Base-by-base conservation (phyloP, 2,888 invertebrate genomes). In the Nysson spinosus region DNA sequence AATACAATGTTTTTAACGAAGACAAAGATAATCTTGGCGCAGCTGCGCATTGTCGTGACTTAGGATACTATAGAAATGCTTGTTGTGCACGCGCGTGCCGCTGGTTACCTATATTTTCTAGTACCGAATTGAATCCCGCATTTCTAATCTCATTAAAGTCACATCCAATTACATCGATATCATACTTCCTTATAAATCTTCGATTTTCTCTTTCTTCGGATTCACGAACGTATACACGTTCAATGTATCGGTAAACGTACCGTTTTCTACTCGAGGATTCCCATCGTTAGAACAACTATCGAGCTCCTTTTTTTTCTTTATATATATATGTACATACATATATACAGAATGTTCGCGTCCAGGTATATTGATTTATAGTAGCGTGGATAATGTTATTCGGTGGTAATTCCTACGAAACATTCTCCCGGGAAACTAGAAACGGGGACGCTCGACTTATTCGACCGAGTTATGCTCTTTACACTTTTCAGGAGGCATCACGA, bases 91-190 rank as follows among this genome's bases (percentile, higher is more conserved):
- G 30, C 40, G 42, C 39, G 30, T 20, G 34, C 4, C 30, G 43
- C 26, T 22, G 40, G 54, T 57, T 52, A 57, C 57, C 50, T 44
- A 50, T 46, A 58, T 58, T 57, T 46, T 46, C 46, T 20, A 32
- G 9, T 16, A 30, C 17, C 3, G 44, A 46, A 47, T 43, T 34
- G 28, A 57, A 40, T 64, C 57, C 43, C 43, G 42, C 57, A 44
- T 58, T 58, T 65, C 67, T 54, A 58, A 64, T 58, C 64, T 47
- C 49, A 46, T 67, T 62, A 67, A 35, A 24, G 40, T 40, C 47
- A 12, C 20, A 51, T 42, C 34, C 43, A 55, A 71, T 71, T 60
- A 52, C 47, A 35, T 39, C 37, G 49, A 50, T 62, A 47, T 70
- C 46, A 32, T 28, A 46, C 24, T 50, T 55, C 37, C 37, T 26